Evolutionary conservation across 2,888 invertebrate species (phyloP).

Genomic region (Eupithecia dodoneata): DNA sequence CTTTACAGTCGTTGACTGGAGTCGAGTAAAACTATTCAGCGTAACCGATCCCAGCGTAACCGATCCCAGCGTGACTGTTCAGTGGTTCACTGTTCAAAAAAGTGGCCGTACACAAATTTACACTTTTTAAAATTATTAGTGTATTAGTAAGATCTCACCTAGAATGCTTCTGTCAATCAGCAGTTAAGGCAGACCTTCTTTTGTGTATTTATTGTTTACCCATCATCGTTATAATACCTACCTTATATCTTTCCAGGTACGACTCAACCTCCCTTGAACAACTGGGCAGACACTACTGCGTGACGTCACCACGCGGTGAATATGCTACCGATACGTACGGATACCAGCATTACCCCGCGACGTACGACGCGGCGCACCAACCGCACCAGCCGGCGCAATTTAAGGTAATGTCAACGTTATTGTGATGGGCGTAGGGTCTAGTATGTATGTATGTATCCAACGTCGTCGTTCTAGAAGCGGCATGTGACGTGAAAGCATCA

Average conservation of each 20-base stretch:
- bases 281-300: constrained; percentile 78
- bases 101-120: not conserved
- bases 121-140: not conserved
- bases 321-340: constrained; percentile 78
- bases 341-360: constrained; percentile 76
- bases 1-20: not conserved
- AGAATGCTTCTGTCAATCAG: not conserved
- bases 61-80: not conserved
- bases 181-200: not conserved
- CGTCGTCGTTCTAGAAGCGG: no score
- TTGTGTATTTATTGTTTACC: not conserved
- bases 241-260: constrained; percentile 59
- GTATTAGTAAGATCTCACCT: not conserved
- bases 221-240: not conserved
- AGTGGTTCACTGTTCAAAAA: not conserved
- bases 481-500: no score
- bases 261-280: constrained; percentile 79
- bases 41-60: not conserved
- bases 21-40: not conserved
- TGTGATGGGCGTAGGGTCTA: not conserved
- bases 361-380: constrained; percentile 65
- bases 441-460: no score
- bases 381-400: constrained; percentile 66
- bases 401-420: constrained; percentile 56
- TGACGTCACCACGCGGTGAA: constrained; percentile 81